These are phyloP conservation scores for Crocuta crocuta DNA, from an alignment of 2,113 vertebrate genomes.

Conservation along the genomic window DNA sequence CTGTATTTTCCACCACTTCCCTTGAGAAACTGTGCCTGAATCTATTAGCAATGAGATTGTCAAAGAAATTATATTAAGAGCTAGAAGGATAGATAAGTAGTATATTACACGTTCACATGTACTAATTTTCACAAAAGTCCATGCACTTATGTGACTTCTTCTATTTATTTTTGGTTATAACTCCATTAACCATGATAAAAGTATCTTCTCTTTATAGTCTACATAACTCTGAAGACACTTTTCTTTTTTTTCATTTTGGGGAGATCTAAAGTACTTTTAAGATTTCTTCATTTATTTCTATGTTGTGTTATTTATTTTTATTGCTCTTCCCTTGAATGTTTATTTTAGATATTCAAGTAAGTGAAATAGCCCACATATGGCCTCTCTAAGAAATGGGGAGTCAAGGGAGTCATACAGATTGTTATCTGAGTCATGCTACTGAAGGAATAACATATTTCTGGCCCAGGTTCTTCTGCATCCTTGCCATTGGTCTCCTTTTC, in stretches of 20 bases:
- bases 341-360: constrained; percentile 44
- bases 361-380: background rate
- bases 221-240: background rate
- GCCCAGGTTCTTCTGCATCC: background rate
- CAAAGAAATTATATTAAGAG: constrained; percentile 31
- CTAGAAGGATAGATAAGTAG: background rate
- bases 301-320: background rate
- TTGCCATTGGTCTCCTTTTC: constrained; percentile 47
- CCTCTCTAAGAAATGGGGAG: background rate
- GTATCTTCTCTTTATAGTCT: background rate
- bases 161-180: background rate
- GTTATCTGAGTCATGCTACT: background rate
- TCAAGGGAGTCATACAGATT: background rate
- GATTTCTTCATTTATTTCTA: background rate
- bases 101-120: background rate
- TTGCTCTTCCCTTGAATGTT: background rate
- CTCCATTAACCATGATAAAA: background rate
- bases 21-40: background rate
- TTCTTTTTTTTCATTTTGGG: background rate
- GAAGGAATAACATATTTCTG: constrained; percentile 68
- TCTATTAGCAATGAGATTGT: background rate
- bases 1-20: background rate
- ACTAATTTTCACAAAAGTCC: background rate
- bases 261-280: constrained; percentile 14
- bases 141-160: background rate